Base-by-base conservation (phyloP, 2,888 invertebrate genomes). In the Chrysolina americana region DNA sequence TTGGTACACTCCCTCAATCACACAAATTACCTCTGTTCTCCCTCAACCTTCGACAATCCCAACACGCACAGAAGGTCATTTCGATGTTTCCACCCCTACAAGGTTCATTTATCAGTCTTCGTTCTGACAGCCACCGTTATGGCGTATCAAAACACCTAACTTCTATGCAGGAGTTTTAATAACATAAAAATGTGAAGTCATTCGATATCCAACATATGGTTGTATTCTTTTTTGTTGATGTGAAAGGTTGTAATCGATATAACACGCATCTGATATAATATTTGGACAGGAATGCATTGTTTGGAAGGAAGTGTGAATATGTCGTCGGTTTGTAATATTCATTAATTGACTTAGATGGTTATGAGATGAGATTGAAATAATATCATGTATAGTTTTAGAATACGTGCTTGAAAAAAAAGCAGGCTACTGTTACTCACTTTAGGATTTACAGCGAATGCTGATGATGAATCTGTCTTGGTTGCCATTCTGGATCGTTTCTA, bases 91-190 rank as follows among this genome's bases (percentile, higher is more conserved):
- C 62, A 63, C 65, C 70, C 74, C 41, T 17, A 48, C 68, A 59
- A 56, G 68, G 66, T 21, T 47, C 44, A 75, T 75, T 73, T 64
- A 73, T 75, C 72, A 73, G 47, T 68, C 68, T 72, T 66, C 44
- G 23, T 28, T 68, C 64, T 68, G 75, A 73, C 73, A 75, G 65
- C 41, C 53, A 19, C 15, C 66, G 64, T 70, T 72, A 44, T 17
- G 65, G 66, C 73, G 63, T 75, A 73, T 73, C 73, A 75, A 70
- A 75, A 75, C 75, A 75, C 53, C 73, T 70, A 73, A 75, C 72
- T 70, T 70, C 44, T 63, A 70, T 73, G 65, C 73, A 59, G 73
- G 73, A 73, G 65, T 73, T 56, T 65, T 48, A 70, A 70, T 73
- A 56, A 59, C 62, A 73, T 41, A 69, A 21, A 73, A 73, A 68